Evolutionary conservation across 2,113 vertebrate genomes (phyloP).

Genomic region (Urocolius indicus): DNA sequence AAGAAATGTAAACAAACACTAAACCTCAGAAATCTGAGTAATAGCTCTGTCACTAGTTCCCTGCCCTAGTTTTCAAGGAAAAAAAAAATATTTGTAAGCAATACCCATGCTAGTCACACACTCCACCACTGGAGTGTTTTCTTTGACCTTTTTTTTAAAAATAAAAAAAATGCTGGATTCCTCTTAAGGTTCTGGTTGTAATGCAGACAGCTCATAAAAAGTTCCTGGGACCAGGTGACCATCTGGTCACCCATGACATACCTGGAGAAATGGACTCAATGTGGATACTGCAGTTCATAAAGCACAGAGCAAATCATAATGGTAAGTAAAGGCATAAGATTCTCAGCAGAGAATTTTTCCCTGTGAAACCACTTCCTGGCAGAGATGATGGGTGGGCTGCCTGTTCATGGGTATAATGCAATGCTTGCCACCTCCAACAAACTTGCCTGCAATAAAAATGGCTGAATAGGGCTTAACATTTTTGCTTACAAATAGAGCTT

Average conservation of each 20-base stretch:
- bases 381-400: not conserved
- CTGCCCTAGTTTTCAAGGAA: not conserved
- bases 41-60: not conserved
- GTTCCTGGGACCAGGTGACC: not conserved
- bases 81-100: not conserved
- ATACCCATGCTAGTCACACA: not conserved
- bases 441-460: not conserved
- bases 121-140: not conserved
- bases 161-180: not conserved
- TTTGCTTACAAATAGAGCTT: slow-evolving; percentile 10
- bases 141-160: too few species aligned
- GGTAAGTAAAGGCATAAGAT: not conserved
- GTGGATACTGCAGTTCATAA: not conserved
- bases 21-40: not conserved
- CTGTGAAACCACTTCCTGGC: not conserved
- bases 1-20: not conserved
- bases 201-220: not conserved
- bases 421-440: not conserved
- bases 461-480: not conserved
- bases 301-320: not conserved
- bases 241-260: not conserved
- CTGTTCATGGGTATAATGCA: rapidly evolving
- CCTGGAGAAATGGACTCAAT: not conserved
- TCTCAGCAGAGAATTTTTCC: not conserved
- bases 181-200: not conserved